Evolutionary conservation across 2,113 vertebrate genomes (phyloP).

Genomic region (Anhinga anhinga): DNA sequence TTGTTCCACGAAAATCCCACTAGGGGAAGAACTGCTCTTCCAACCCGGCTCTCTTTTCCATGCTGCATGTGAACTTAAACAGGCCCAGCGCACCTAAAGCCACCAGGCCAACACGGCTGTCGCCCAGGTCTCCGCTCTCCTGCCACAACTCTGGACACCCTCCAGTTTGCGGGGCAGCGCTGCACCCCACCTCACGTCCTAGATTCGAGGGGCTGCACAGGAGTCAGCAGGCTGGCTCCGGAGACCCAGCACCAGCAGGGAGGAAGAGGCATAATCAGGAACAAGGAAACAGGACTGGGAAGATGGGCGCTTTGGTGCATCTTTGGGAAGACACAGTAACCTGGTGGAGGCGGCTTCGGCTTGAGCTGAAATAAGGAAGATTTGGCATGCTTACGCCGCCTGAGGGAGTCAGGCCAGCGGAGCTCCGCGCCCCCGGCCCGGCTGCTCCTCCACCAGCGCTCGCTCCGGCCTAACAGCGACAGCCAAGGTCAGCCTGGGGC

Average conservation of each 20-base stretch:
- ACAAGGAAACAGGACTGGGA: background rate
- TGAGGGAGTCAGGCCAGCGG: background rate
- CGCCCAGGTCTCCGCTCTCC: background rate
- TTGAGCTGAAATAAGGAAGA: background rate
- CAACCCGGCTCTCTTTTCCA: background rate
- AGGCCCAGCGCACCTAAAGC: background rate
- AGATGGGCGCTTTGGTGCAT: background rate
- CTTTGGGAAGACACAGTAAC: background rate
- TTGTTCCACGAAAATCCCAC: background rate
- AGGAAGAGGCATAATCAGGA: background rate
- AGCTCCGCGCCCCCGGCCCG: fast-evolving
- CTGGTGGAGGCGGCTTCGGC: background rate
- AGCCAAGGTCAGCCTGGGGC: background rate
- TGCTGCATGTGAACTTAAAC: background rate
- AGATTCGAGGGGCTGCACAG: background rate
- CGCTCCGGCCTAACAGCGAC: fast-evolving
- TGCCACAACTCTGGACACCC: background rate
- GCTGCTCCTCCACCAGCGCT: background rate
- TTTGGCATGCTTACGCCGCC: fast-evolving
- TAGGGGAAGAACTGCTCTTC: background rate
- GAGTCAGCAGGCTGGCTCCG: background rate
- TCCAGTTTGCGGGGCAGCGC: fast-evolving
- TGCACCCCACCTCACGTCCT: background rate
- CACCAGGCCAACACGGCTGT: fast-evolving
- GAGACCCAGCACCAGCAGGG: background rate